Evolutionary conservation across 1,140 invertebrate genomes (phyloP), one percentile per base, ranked within the genome.

Genomic region (Choristoneura fumiferana): DNA sequence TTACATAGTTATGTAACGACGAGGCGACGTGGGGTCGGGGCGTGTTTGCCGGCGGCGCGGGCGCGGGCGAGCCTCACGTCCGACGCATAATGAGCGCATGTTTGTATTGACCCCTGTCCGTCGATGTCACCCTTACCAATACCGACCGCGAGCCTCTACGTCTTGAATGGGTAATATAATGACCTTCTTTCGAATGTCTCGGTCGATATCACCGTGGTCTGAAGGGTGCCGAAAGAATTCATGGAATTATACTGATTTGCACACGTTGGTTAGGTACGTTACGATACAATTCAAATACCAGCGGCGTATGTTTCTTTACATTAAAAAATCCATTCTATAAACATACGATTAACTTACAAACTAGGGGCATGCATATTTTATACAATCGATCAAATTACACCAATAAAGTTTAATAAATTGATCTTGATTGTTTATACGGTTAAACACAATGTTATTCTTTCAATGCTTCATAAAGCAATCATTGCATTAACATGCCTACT

Each of bases 31-130:
- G 43, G 43, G 43, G 43, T 49, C 18, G 40, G 15, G 40, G 40
- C 40, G 43, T 57, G 55, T 57, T 40, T 40, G 34, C 39, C 17
- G 15, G n/a, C 17, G 55, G 17, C 29, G 35, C 38, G 38, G 53
- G 40, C 54, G 8, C 40, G 40, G n/a, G 38, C 37, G 39, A 61
- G 56, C 39, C 65, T 56, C 55, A 64, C 65, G 67, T 58, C 55
- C 34, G 40, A 62, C 61, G 69, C 64, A 76, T 78, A 78, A 72
- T 74, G 67, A 74, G 62, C 62, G 36, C 60, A 65, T 66, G 65
- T 63, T 68, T 67, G 63, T 65, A 57, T 62, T 74, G 68, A 69
- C 63, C 71, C 71, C 54, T 58, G 58, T 62, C 69, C 60, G 39
- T 43, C 38, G 55, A 17, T 43, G 55, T 34, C 55, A 12, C 35